Evolutionary conservation across 2,113 vertebrate species (phyloP), one percentile per base, ranked within the genome.

Genomic region (Pardalotus punctatus): DNA sequence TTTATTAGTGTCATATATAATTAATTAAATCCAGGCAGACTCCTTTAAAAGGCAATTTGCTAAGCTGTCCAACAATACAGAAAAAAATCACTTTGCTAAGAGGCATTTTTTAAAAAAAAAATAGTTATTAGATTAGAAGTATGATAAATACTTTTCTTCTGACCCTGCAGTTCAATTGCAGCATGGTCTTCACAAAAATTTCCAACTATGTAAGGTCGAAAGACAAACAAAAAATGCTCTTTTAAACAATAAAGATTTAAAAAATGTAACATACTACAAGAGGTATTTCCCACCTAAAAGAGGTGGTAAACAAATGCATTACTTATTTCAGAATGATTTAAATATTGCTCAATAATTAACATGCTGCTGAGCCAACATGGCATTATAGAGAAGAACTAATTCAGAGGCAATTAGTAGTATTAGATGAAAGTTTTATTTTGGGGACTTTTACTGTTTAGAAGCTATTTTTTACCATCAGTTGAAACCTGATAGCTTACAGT

Each of bases 281-380:
- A 86, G 56, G 51, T 57, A 83, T 73, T 95, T 86, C 54, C 23
- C 19, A 25, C 31, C 19, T 45, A 88, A 84, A 88, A 31, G 56
- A 88, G 14, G 28, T 47, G 8, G 86, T 14, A 90, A 95, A 88
- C 61, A 10, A 92, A 81, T 57, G 38, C 35, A 91, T 91, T 85
- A 79, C 57, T 89, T 84, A 82, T 33, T 94, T 95, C 60, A 77
- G 58, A 79, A 86, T 77, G 47, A 97, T 94, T 96, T 96, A 96
- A 97, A 95, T 96, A 94, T 87, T 96, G 61, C 40, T 96, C 38
- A 91, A 95, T 96, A 95, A 97, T 94, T 96, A 96, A 97, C 86
- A 72, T 0, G 7, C 60, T 60, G 11, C 88, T 94, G 62, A 50
- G 67, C 62, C 86, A 90, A 93, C 14, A 14, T 71, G 80, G 56